These are phyloP conservation scores for Corvus hawaiiensis DNA, from an alignment of 2,113 vertebrate genomes.

Conservation along the genomic window DNA sequence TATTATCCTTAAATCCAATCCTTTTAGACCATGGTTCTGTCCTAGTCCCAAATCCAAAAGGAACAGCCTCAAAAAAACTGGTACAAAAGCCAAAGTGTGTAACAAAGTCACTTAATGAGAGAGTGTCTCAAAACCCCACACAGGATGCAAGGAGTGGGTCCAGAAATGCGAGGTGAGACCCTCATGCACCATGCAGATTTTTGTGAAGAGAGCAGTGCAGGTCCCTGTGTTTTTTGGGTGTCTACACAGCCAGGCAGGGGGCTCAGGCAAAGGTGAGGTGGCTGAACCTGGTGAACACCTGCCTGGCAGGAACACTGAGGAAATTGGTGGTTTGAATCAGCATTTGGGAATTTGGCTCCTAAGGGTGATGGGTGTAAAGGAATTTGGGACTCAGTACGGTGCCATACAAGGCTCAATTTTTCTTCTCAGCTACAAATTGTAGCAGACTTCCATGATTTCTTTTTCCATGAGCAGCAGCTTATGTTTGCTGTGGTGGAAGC, in stretches of 20 bases:
- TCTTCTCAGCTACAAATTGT: background rate
- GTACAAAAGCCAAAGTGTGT: background rate
- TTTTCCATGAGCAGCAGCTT: background rate
- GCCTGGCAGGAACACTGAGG: fast-evolving
- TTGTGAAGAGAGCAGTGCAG: background rate
- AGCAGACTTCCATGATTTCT: background rate
- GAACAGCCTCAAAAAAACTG: background rate
- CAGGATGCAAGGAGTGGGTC: fast-evolving
- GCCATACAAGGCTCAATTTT: background rate
- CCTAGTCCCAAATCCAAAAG: background rate
- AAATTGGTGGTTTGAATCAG: background rate
- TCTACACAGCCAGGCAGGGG: background rate
- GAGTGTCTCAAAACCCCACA: background rate
- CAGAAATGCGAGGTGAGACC: background rate
- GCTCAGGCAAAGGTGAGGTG: background rate
- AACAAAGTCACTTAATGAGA: background rate
- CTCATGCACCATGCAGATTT: background rate
- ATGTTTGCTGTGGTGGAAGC: fast-evolving
- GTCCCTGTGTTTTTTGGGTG: background rate
- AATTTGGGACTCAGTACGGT: background rate
- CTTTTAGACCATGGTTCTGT: background rate
- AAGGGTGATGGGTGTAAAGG: background rate
- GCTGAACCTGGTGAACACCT: background rate
- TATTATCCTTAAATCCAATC: slow-evolving; percentile 1
- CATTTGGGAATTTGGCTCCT: background rate